phyloP scores from a whole-genome alignment of 1,140 invertebrate genomes.

The Apis laboriosa region DNA sequence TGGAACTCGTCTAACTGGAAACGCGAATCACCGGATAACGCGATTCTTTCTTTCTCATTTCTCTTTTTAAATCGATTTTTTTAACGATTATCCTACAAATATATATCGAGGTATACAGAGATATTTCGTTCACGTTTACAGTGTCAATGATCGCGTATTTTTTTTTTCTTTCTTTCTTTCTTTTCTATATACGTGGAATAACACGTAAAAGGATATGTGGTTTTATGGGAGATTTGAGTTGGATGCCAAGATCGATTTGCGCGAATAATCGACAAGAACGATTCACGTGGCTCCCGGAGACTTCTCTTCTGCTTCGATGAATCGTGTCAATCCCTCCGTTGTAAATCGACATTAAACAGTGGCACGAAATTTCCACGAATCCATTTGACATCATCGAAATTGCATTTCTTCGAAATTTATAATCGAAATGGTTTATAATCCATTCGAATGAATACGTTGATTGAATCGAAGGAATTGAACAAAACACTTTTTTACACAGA shows the following conservation, averaged over 20 bases:
- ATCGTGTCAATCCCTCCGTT: neutral
- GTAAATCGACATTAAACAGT: neutral
- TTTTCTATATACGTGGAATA: slow-evolving; percentile 1
- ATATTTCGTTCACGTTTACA: slow-evolving; percentile 14
- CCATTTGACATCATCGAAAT: neutral
- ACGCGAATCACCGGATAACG: slow-evolving; percentile 17
- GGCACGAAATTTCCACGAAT: neutral
- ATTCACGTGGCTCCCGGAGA: neutral
- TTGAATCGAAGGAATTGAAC: neutral
- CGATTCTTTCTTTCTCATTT: neutral
- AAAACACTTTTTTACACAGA: neutral
- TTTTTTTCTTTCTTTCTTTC: no score
- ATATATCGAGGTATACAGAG: neutral
- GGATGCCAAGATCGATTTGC: slow-evolving; percentile 7
- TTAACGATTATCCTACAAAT: neutral
- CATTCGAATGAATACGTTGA: neutral
- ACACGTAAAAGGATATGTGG: slow-evolving; percentile 23
- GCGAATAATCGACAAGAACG: slow-evolving; percentile 22
- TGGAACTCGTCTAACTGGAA: slow-evolving; percentile 30
- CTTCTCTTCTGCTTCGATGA: neutral
- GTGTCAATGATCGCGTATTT: slow-evolving; percentile 22
- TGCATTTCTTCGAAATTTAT: neutral
- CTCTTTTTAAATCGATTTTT: neutral
- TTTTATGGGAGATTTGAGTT: slow-evolving; percentile 20
- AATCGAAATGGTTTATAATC: neutral